A percentile compares a stretch with the other conserved stretches of the same genome.
Evolutionary conservation across 2,797 vertebrate genomes (phyloP).

Genomic region (Eulemur coronatus): DNA sequence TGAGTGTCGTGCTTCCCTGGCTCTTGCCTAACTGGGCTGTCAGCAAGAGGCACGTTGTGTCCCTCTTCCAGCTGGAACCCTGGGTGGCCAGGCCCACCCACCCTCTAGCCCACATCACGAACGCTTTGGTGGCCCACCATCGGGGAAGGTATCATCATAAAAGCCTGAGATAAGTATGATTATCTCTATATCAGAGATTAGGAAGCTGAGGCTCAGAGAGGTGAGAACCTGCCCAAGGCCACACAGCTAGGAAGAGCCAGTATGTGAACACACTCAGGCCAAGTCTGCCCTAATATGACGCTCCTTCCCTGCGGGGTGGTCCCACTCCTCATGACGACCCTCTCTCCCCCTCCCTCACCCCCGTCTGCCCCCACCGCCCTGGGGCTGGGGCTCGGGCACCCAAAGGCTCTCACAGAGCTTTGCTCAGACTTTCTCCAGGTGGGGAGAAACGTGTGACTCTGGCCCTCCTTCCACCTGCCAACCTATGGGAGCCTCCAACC

Average conservation of each 20-base stretch:
- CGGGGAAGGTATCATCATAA: background rate
- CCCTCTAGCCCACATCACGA: background rate
- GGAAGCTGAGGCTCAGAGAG: background rate
- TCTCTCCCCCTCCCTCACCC: background rate
- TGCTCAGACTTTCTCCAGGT: background rate
- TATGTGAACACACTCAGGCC: background rate
- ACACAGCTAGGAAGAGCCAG: background rate
- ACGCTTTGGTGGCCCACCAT: background rate
- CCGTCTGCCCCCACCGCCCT: accelerated
- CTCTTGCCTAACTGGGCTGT: constrained; percentile 57
- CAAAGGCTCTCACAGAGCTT: background rate
- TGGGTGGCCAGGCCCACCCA: background rate
- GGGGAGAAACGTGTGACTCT: background rate
- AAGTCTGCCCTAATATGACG: background rate
- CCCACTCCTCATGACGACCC: background rate
- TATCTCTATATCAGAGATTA: background rate
- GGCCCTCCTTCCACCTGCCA: background rate
- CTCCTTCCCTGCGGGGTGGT: background rate
- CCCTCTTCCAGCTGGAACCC: background rate
- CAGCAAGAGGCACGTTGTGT: background rate
- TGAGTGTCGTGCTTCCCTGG: background rate
- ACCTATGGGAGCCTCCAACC: background rate
- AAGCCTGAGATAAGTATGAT: background rate
- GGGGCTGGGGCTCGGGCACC: background rate
- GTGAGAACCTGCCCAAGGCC: background rate